A percentile compares a stretch with the other conserved stretches of the same genome.
phyloP scores from a whole-genome alignment of 2,888 invertebrate species.

The Neoascia interrupta region DNA sequence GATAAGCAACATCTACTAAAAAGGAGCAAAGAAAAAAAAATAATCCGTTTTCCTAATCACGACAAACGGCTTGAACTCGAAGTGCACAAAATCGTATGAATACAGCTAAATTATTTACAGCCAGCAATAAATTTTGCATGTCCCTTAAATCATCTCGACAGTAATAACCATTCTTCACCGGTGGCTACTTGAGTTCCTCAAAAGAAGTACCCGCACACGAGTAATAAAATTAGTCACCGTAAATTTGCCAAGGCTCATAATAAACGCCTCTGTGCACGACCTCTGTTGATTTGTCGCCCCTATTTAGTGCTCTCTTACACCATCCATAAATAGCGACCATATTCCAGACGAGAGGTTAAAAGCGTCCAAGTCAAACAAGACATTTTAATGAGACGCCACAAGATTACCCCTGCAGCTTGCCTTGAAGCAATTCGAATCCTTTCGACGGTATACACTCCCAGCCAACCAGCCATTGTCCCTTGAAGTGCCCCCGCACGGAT shows the following conservation, averaged over 20 bases:
- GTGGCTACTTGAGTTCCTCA: too few relatives aligned
- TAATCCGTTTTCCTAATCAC: too few relatives aligned
- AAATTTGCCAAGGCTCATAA: slow-evolving; percentile 60
- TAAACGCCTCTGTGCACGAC: slow-evolving; percentile 63
- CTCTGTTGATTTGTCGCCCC: slow-evolving; percentile 64
- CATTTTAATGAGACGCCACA: slow-evolving; percentile 65
- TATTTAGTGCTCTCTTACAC: slow-evolving; percentile 45
- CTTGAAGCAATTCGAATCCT: slow-evolving; percentile 27
- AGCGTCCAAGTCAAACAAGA: slow-evolving; percentile 57
- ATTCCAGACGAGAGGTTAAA: slow-evolving; percentile 27
- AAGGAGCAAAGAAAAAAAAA: too few relatives aligned
- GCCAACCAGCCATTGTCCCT: slow-evolving; percentile 57
- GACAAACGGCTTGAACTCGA: too few relatives aligned
- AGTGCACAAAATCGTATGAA: too few relatives aligned
- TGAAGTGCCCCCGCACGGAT: too few relatives aligned
- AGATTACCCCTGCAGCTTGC: slow-evolving; percentile 13
- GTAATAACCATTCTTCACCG: too few relatives aligned
- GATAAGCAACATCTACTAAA: too few relatives aligned
- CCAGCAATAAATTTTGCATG: too few relatives aligned
- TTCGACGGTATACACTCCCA: slow-evolving; percentile 14
- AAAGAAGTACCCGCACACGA: too few relatives aligned
- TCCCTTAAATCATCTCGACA: too few relatives aligned
- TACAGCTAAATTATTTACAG: too few relatives aligned
- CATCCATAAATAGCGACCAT: slow-evolving; percentile 54
- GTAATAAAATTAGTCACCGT: slow-evolving; percentile 67